Conservation (phyloP, 2,888 invertebrate genomes). For the Sericinus montela region DNA sequence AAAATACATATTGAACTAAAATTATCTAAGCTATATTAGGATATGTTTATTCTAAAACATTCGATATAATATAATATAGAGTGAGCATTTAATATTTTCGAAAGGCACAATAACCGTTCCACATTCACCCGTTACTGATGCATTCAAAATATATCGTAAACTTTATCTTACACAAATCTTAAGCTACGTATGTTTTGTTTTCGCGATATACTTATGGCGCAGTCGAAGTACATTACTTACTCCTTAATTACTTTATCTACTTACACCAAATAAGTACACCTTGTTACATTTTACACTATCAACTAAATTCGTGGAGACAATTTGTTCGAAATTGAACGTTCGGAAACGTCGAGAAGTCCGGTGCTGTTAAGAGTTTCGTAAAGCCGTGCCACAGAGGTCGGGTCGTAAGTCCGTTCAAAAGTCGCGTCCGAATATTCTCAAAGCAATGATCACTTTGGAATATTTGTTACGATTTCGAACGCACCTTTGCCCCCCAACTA, state of each 20-base stretch:
- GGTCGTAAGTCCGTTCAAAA: conserved; percentile 27
- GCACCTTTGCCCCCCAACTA: conserved; percentile 31
- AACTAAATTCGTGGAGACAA: conserved; percentile 58
- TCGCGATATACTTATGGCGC: conserved; percentile 71
- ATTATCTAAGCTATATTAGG: conserved; percentile 24
- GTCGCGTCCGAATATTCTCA: conserved; percentile 8
- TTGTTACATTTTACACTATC: conserved; percentile 39
- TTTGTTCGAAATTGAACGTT: conserved; percentile 50
- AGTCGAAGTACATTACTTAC: conserved; percentile 55
- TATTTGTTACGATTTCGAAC: conserved; percentile 20
- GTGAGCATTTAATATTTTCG: conserved; percentile 31
- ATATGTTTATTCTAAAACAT: conserved; percentile 33
- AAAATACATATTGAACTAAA: conserved; percentile 22
- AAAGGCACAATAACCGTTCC: conserved; percentile 25
- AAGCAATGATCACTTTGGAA: neutral
- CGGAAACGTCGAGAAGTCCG: conserved; percentile 44
- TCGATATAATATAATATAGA: conserved; percentile 24
- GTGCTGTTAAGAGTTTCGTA: conserved; percentile 72
- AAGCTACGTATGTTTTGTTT: conserved; percentile 43
- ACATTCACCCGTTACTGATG: conserved; percentile 24
- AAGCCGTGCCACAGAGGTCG: conserved; percentile 62
- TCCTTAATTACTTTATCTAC: conserved; percentile 43
- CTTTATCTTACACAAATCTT: conserved; percentile 28
- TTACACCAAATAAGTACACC: conserved; percentile 40
- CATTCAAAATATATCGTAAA: conserved; percentile 23